A percentile compares a stretch with the other conserved stretches of the same genome.
These are phyloP conservation scores for Morus bassanus DNA, from an alignment of 2,797 vertebrate species.

Conservation along the genomic window DNA sequence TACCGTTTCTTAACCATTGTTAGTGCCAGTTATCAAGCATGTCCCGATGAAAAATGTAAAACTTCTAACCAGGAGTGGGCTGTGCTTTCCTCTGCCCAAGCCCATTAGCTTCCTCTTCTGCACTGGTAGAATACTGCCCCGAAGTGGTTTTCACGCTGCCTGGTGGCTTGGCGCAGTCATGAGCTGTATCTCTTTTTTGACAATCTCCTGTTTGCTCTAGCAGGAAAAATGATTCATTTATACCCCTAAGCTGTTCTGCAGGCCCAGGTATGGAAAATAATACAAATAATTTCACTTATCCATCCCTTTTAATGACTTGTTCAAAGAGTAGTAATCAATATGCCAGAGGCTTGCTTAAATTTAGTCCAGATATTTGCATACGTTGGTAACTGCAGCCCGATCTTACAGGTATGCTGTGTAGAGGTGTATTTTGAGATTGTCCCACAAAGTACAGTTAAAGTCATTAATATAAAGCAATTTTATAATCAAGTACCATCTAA, in stretches of 20 bases:
- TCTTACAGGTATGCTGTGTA: not conserved
- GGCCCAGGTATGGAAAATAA: not conserved
- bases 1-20: not conserved
- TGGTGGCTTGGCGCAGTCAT: conserved; percentile 55
- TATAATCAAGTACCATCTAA: not conserved
- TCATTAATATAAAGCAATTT: not conserved
- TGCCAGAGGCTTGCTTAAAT: not conserved
- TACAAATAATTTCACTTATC: conserved; percentile 20
- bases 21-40: conserved; percentile 58
- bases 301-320: not conserved
- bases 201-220: conserved; percentile 72
- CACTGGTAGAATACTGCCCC: conserved; percentile 72
- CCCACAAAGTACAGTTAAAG: not conserved
- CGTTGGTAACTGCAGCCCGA: conserved; percentile 7
- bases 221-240: conserved; percentile 71
- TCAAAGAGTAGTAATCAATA: not conserved
- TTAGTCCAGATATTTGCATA: not conserved
- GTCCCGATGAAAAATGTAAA: conserved; percentile 44
- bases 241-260: conserved; percentile 4
- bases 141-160: conserved; percentile 73
- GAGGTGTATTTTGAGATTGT: not conserved
- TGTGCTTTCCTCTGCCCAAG: conserved; percentile 82
- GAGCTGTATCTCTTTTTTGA: conserved; percentile 70
- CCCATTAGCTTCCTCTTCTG: conserved; percentile 68
- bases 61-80: conserved; percentile 77